A percentile compares a stretch with the other conserved stretches of the same genome.
Conservation (phyloP, 2,797 vertebrate genomes). For the Hydrolagus colliei region DNA sequence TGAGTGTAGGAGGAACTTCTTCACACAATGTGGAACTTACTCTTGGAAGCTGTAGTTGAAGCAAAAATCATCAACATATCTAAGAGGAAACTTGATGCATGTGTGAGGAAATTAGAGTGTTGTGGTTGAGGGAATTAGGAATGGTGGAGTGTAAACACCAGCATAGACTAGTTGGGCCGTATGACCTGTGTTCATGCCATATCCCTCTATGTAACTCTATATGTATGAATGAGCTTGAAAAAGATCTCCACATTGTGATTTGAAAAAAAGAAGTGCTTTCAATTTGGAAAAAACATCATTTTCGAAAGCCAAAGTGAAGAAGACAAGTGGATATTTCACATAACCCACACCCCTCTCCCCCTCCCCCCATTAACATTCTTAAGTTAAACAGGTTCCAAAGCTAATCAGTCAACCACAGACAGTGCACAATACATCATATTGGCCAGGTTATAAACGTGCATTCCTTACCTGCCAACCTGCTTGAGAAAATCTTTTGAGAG, state of each 20-base stretch:
- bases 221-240: background rate
- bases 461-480: background rate
- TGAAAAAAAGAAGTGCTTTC: background rate
- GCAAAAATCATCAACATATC: background rate
- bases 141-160: background rate
- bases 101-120: background rate
- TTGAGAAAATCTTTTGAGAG: constrained; percentile 5
- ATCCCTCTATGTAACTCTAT: background rate
- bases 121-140: background rate
- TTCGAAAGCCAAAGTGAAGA: background rate
- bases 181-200: background rate
- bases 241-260: background rate
- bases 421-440: background rate
- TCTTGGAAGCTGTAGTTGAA: background rate
- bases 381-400: background rate
- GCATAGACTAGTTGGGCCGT: background rate
- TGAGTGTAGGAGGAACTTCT: background rate
- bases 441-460: background rate
- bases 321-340: no score
- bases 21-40: background rate
- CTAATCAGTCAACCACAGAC: constrained; percentile 20
- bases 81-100: background rate
- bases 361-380: background rate
- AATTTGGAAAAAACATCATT: background rate
- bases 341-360: no score